Percentiles rank a stretch among this genome's conserved stretches.
These are phyloP conservation scores for Actinia tenebrosa DNA, from an alignment of 64 coral and sea anemone species.

Conservation along the genomic window DNA sequence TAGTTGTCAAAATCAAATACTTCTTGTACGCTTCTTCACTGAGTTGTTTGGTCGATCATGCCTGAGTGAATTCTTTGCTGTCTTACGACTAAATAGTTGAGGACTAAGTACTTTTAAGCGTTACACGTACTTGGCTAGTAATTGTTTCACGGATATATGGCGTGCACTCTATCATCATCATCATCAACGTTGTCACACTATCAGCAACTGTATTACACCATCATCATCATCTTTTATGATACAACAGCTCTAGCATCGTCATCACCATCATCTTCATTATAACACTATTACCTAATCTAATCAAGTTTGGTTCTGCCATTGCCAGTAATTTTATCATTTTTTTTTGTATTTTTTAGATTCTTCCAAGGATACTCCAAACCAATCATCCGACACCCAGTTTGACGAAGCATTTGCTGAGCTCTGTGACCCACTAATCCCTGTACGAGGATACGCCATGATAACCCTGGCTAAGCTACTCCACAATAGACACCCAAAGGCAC, in stretches of 20 bases:
- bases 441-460: constrained; percentile 82
- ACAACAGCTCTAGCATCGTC: no score
- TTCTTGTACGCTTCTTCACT: no score
- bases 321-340: not conserved
- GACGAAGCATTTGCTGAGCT: constrained; percentile 66
- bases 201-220: not conserved
- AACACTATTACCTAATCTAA: no score
- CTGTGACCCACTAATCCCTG: constrained; percentile 85
- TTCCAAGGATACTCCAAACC: not conserved
- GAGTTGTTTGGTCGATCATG: no score
- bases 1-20: not conserved
- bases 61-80: no score
- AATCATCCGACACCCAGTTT: constrained; percentile 33
- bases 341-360: not conserved
- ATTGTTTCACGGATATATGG: no score
- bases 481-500: constrained; percentile 53
- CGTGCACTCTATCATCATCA: not conserved
- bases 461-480: constrained; percentile 60
- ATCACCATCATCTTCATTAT: no score
- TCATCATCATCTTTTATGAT: not conserved
- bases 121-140: no score
- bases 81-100: no score
- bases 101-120: no score
- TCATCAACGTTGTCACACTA: not conserved
- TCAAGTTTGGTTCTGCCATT: no score